Evolutionary conservation across 2,113 vertebrate genomes (phyloP).

Genomic region (Falcunculus frontatus): DNA sequence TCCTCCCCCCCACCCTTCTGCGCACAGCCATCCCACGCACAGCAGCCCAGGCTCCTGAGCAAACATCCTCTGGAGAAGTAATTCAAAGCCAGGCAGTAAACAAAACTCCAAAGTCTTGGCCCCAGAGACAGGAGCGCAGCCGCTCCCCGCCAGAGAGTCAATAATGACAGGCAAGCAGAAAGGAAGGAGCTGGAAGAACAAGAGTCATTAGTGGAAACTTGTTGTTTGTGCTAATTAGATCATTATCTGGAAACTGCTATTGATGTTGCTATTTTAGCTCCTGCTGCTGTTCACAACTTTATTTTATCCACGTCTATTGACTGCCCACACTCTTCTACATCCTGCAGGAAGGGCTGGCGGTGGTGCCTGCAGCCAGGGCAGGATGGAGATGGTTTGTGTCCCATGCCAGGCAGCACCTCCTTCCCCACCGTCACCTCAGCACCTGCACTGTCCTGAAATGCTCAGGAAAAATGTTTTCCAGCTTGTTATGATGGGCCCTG

Average conservation of each 20-base stretch:
- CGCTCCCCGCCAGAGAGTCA: neutral
- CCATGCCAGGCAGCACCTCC: neutral
- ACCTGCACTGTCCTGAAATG: neutral
- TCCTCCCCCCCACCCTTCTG: neutral
- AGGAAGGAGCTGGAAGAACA: slow-evolving; percentile 41
- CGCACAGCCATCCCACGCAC: neutral
- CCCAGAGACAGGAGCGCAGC: neutral
- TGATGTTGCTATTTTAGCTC: slow-evolving; percentile 42
- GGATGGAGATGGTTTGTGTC: neutral
- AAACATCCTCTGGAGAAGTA: neutral
- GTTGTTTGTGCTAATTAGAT: slow-evolving; percentile 56
- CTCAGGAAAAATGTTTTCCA: neutral
- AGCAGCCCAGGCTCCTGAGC: neutral
- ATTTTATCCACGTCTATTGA: neutral
- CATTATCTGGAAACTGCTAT: slow-evolving; percentile 52
- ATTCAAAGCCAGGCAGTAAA: neutral
- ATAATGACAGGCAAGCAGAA: neutral
- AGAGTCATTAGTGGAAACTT: slow-evolving; percentile 48
- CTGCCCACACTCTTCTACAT: neutral
- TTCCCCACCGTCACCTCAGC: neutral
- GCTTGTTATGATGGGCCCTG: neutral
- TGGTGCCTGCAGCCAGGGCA: neutral
- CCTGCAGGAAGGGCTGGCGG: fast-evolving
- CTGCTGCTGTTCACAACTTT: slow-evolving; percentile 18
- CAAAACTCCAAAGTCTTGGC: neutral